phyloP scores from a whole-genome alignment of 2,113 vertebrate species.

The Notiomystis cincta region DNA sequence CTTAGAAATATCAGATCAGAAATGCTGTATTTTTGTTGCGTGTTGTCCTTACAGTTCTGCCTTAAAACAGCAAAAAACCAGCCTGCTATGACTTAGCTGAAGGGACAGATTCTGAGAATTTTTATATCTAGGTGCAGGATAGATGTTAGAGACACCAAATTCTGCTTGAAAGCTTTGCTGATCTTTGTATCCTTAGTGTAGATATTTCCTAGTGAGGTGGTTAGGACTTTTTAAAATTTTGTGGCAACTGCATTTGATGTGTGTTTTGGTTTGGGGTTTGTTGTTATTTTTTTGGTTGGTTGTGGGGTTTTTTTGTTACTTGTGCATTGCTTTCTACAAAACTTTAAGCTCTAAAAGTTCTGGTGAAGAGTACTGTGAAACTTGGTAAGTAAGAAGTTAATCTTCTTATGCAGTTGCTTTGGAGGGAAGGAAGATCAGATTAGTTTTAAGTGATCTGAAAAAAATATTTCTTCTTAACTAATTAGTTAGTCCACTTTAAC shows the following conservation, averaged over 20 bases:
- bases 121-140: not conserved
- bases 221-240: not conserved
- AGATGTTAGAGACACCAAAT: not conserved
- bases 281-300: not conserved
- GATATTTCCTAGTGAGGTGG: not conserved
- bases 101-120: not conserved
- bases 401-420: not conserved
- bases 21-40: not conserved
- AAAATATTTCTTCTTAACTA: not conserved
- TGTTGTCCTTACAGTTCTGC: not conserved
- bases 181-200: not conserved
- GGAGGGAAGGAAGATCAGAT: not conserved
- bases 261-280: not conserved
- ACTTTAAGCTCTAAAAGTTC: not conserved
- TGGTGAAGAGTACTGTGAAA: not conserved
- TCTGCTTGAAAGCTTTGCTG: not conserved
- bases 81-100: not conserved
- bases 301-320: not conserved
- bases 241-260: not conserved
- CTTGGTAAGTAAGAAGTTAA: not conserved
- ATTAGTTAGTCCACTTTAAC: not conserved
- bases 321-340: not conserved
- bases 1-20: not conserved
- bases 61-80: not conserved
- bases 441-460: not conserved